Conservation (phyloP, 2,113 vertebrate species). For the Prionailurus bengalensis region DNA sequence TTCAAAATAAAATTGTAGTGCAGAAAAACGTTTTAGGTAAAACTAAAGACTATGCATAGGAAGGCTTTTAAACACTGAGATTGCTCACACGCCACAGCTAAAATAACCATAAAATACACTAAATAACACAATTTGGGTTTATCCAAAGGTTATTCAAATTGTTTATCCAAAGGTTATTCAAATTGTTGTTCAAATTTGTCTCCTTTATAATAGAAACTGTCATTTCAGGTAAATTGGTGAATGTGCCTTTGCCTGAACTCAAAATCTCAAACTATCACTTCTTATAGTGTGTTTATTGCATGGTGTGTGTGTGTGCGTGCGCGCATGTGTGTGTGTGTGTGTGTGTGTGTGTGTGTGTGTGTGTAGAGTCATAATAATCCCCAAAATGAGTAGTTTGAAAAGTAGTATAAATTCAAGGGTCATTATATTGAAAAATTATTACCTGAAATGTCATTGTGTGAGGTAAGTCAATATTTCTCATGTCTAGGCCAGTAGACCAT, state of each 20-base stretch:
- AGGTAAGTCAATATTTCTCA: neutral
- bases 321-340: neutral
- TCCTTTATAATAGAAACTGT: neutral
- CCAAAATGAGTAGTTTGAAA: neutral
- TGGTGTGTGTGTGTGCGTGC: neutral
- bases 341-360: neutral
- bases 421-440: neutral
- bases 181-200: neutral
- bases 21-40: neutral
- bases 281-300: constrained; percentile 2
- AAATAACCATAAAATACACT: neutral
- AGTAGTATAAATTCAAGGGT: neutral
- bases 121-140: neutral
- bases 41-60: neutral
- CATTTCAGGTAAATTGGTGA: neutral
- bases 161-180: too few relatives aligned
- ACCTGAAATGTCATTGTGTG: neutral
- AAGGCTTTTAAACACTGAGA: constrained; percentile 6
- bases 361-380: neutral
- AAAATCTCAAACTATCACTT: constrained; percentile 32
- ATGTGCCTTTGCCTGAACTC: constrained; percentile 29
- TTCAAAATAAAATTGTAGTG: constrained; percentile 48
- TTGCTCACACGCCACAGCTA: neutral
- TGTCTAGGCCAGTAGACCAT: neutral
- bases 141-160: neutral